Evolutionary conservation across 2,797 vertebrate species (phyloP), one percentile per base, ranked within the genome.

Genomic region (Cichlasoma orientale): DNA sequence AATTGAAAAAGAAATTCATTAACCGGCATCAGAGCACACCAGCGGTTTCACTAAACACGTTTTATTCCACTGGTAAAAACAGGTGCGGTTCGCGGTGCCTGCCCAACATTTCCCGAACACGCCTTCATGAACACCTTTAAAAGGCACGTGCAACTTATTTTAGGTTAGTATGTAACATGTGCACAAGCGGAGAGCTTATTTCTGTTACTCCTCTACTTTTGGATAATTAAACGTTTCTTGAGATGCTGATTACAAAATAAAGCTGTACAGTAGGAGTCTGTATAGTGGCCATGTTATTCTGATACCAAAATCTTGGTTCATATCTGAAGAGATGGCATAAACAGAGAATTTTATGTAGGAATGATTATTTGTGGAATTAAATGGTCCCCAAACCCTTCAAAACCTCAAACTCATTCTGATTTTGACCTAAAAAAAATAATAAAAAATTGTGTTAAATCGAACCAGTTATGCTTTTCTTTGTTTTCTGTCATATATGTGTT

Each of bases 1-100:
- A 92, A 94, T 84, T 88, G 80, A 87, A 92, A 91, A 90, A 78
- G 80, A 74, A 88, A 89, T 88, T 90, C 83, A 92, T 91, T 88
- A 88, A 69, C 74, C 19, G 6, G 44, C 53, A 11, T 73, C 74
- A 57, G 76, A 44, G 69, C 23, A 44, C 14, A 77, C 61, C 82
- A n/a, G 80, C 80, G 29, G n/a, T 54, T 72, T 29, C 56, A 79
- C 56, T 27, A 56, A 73, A 78, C 18, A 33, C 29, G 33, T 72
- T 80, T 69, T 74, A 71, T 74, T 66, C 68, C 57, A 63, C 9
- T 55, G 52, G 55, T 59, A 56, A 75, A 29, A 75, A 75, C 54
- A 44, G 27, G 47, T 18, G 47, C 25, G 9, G 55, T 47, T 78
- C 27, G 56, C 31, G 21, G 72, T 69, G 70, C 56, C 71, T 14